Evolutionary conservation across 2,797 vertebrate species (phyloP).

Genomic region (Bovichtus diacanthus): DNA sequence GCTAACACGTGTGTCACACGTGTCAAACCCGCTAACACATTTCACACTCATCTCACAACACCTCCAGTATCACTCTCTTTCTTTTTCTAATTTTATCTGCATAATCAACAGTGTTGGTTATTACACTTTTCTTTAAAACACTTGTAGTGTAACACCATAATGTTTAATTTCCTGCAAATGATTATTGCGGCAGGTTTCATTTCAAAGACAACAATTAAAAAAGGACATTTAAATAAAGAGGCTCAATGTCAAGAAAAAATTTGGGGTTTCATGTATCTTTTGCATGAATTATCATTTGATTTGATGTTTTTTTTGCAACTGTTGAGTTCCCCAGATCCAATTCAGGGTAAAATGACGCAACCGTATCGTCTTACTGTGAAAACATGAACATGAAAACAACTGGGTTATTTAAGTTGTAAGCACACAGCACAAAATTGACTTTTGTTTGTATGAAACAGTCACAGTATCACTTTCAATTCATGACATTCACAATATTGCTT

Average conservation of each 20-base stretch:
- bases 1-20: not conserved
- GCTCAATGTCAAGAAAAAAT: not conserved
- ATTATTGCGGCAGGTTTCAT: not conserved
- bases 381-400: not conserved
- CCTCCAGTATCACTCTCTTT: not conserved
- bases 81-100: not conserved
- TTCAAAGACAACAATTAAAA: not conserved
- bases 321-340: too few relatives aligned
- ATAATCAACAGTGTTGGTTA: not conserved
- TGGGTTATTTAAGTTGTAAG: not conserved
- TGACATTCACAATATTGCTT: constrained; percentile 15
- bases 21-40: constrained; percentile 1
- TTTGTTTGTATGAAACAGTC: constrained; percentile 11
- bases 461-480: not conserved
- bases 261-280: not conserved
- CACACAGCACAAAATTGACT: constrained; percentile 1
- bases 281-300: not conserved
- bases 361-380: not conserved
- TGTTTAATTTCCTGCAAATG: not conserved
- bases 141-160: not conserved
- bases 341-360: too few relatives aligned
- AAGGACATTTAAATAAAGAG: not conserved
- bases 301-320: not conserved
- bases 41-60: not conserved
- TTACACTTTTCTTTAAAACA: not conserved